Evolutionary conservation across 1,140 invertebrate genomes (phyloP).

Genomic region (Dysdera silvatica): DNA sequence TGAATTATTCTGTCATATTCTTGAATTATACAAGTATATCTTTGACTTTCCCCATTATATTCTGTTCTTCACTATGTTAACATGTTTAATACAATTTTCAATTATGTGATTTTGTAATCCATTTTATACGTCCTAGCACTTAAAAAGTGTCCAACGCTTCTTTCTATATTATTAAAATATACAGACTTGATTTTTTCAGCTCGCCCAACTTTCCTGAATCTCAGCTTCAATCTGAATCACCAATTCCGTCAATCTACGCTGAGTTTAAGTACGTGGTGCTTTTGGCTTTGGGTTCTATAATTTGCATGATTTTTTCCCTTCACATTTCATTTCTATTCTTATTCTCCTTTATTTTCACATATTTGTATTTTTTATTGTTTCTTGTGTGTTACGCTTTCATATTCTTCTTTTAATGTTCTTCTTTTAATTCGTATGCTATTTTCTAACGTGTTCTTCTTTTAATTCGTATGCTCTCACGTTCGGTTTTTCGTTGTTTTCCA

Average conservation of each 20-base stretch:
- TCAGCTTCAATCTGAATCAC: constrained; percentile 85
- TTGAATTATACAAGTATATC: no score
- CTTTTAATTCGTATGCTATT: not conserved
- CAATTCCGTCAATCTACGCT: constrained; percentile 68
- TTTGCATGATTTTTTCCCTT: not conserved
- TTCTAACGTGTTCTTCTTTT: not conserved
- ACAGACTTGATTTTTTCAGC: constrained; percentile 89
- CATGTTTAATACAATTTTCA: no score
- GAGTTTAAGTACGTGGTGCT: constrained; percentile 37
- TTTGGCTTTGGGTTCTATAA: not conserved
- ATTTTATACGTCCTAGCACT: no score
- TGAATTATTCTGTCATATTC: no score
- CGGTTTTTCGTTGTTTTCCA: not conserved
- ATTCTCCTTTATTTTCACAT: not conserved
- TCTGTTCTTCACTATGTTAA: no score
- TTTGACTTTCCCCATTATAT: no score
- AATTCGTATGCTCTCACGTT: not conserved
- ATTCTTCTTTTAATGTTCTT: not conserved
- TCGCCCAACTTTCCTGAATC: constrained; percentile 90
- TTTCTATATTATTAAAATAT: no score
- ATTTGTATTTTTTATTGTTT: not conserved
- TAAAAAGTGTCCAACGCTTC: no score
- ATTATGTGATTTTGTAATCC: no score
- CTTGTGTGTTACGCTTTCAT: not conserved
- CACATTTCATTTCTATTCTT: not conserved